Evolutionary conservation across 2,113 vertebrate species (phyloP), one percentile per base, ranked within the genome.

Genomic region (Lathamus discolor): DNA sequence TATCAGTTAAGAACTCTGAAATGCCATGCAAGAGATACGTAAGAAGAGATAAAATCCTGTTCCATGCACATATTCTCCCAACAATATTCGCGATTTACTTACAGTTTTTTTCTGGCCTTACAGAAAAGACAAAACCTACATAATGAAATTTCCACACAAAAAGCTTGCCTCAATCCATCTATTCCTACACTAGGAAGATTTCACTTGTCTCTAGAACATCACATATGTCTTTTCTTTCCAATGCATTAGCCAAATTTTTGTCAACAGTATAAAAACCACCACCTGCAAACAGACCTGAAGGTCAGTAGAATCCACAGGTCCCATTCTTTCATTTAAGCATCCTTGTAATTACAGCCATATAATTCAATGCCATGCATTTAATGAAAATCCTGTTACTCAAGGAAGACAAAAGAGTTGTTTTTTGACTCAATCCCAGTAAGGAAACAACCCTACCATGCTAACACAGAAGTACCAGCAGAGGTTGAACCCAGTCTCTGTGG

Each of bases 11-110:
- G 70, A 83, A 44, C 49, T 64, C 83, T 15, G 19, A 57, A 66
- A 67, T 16, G 22, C 33, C 70, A 81, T 24, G 13, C 19, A 69
- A 33, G 52, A 74, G 33, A 22, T 3, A 41, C 1, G 1, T 1
- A 72, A 61, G 35, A 55, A 90, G 33, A 76, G 31, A 46, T 4
- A 84, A 57, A 64, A 25, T 11, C 5, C 13, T 2, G 7, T 19
- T 29, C 35, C 17, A 3, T 0, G 16, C 28, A 76, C 1, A 2
- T 25, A 33, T 52, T 66, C 31, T 54, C 37, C 69, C 6, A 1
- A 5, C 10, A 59, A 41, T 9, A 33, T 23, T 28, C 20, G 7
- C 13, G 37, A 66, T 70, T 72, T 48, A 82, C 27, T 77, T 54
- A 15, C n/a, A 33, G 3, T 6, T 13, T 43, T 62, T 79, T 15